phyloP scores from a whole-genome alignment of 2,888 invertebrate genomes.

The Andrena dorsata region DNA sequence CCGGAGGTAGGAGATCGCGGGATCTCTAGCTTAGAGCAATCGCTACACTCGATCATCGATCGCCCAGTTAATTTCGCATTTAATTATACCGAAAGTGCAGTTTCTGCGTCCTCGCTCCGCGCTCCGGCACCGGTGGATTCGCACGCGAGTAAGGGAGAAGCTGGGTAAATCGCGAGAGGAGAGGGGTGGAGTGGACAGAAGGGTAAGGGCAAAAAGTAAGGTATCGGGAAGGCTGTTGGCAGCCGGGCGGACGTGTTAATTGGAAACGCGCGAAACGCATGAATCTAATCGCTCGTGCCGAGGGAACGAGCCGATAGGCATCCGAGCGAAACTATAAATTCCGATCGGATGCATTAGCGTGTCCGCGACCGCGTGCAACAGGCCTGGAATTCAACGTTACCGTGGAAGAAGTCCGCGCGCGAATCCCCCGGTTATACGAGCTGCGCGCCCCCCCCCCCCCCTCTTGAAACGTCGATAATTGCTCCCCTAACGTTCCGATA shows the following conservation, averaged over 20 bases:
- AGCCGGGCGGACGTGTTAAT: slow-evolving; percentile 74
- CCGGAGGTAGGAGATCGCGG: too few species aligned
- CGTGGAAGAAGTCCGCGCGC: slow-evolving; percentile 36
- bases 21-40: not conserved
- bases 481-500: slow-evolving; percentile 24
- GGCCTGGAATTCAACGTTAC: slow-evolving; percentile 48
- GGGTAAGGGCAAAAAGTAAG: not conserved
- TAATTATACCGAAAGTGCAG: slow-evolving; percentile 50
- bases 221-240: slow-evolving; percentile 12
- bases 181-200: not conserved
- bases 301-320: slow-evolving; percentile 69
- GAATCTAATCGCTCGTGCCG: slow-evolving; percentile 77
- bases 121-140: not conserved
- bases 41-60: slow-evolving; percentile 56
- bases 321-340: slow-evolving; percentile 77
- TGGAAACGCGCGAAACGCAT: slow-evolving; percentile 75
- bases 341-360: slow-evolving; percentile 77
- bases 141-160: too few species aligned
- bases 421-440: not conserved
- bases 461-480: slow-evolving; percentile 44
- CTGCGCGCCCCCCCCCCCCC: not conserved
- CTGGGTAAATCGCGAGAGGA: not conserved
- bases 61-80: slow-evolving; percentile 56
- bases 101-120: not conserved
- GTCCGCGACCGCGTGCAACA: slow-evolving; percentile 41